A percentile compares a stretch with the other conserved stretches of the same genome.
Conservation (phyloP, 2,797 vertebrate species). For the Acomys russatus region DNA sequence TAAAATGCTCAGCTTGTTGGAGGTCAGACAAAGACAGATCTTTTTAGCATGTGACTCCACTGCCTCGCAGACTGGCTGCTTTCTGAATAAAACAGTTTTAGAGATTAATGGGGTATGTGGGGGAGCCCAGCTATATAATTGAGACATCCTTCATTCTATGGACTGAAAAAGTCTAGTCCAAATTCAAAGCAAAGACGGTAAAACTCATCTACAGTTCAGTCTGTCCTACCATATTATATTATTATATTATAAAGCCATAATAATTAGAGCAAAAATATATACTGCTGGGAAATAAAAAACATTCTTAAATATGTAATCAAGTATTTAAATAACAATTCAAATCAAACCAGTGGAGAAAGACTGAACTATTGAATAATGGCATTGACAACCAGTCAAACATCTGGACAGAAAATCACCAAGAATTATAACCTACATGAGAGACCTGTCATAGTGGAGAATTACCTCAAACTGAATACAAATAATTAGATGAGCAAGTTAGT, state of each 20-base stretch:
- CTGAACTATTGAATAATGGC: background rate
- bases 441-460: background rate
- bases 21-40: background rate
- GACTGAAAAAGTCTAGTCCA: background rate
- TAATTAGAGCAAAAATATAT: background rate
- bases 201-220: background rate
- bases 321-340: background rate
- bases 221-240: background rate
- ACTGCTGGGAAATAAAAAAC: background rate
- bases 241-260: background rate
- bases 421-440: background rate
- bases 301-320: background rate
- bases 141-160: background rate
- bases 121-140: background rate
- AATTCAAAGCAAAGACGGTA: background rate
- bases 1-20: background rate
- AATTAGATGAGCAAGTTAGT: background rate
- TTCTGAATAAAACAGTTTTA: background rate
- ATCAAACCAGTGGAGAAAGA: background rate
- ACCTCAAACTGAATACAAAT: background rate
- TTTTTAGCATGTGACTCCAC: background rate
- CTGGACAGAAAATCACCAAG: background rate
- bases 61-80: background rate
- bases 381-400: background rate
- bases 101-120: background rate